These are phyloP conservation scores for Bovichtus diacanthus DNA, from an alignment of 2,797 vertebrate species.

Conservation along the genomic window DNA sequence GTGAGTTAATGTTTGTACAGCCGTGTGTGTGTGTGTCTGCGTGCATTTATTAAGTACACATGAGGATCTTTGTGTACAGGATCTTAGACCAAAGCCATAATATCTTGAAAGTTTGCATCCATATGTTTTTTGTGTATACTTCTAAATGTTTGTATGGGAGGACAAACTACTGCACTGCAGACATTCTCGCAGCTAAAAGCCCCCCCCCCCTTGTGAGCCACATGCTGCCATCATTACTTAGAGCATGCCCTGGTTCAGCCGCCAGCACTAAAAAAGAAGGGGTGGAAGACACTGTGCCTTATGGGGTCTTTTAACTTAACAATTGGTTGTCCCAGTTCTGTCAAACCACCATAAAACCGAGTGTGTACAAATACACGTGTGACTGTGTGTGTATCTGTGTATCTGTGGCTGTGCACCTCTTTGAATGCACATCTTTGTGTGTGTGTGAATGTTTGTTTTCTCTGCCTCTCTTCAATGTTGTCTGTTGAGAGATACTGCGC, in stretches of 20 bases:
- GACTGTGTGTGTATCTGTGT: conserved; percentile 21
- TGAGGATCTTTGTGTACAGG: conserved; percentile 5
- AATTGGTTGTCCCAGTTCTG: conserved; percentile 79
- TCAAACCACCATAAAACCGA: conserved; percentile 57
- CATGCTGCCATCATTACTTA: conserved; percentile 73
- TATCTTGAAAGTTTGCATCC: conserved; percentile 11
- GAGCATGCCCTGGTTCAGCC: conserved; percentile 61
- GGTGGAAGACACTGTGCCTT: conserved; percentile 67
- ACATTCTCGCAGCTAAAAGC: conserved; percentile 53
- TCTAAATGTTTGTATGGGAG: conserved; percentile 25
- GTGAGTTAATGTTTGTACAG: conserved; percentile 3
- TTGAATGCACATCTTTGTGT: conserved; percentile 37
- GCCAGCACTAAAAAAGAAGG: conserved; percentile 60
- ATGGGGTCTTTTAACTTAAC: conserved; percentile 76
- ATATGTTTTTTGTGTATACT: neutral
- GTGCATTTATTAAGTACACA: conserved; percentile 6
- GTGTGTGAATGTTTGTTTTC: conserved; percentile 29
- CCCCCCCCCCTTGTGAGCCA: conserved; percentile 63
- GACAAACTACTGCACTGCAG: conserved; percentile 53
- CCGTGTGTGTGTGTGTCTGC: conserved; percentile 9
- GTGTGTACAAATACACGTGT: conserved; percentile 41
- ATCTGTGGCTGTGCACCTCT: conserved; percentile 14
- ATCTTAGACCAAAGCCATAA: conserved; percentile 9
- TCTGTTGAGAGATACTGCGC: conserved; percentile 43
- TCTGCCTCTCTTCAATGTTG: conserved; percentile 44